These are phyloP conservation scores for Trissonchulus sp. DNA, from an alignment of 2,888 invertebrate genomes.

Conservation along the genomic window DNA sequence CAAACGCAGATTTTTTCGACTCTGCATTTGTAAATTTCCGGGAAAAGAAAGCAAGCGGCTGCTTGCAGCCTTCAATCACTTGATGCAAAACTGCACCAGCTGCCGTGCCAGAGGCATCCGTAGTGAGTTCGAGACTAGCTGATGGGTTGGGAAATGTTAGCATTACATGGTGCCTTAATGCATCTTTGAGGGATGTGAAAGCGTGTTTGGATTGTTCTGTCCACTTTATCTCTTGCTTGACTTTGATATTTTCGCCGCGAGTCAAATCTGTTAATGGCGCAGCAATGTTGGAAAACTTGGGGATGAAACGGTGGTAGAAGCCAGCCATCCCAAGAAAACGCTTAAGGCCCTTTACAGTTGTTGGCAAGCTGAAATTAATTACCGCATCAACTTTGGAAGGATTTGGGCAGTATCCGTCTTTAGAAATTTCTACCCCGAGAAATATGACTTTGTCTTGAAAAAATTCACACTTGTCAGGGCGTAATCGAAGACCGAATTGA, in stretches of 20 bases:
- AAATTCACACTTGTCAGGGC: neutral
- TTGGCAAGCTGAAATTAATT: no score
- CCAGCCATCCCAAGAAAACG: no score
- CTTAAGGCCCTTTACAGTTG: no score
- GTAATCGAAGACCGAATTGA: neutral
- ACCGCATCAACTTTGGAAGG: no score
- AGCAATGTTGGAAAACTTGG: conserved; percentile 1
- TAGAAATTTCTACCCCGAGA: no score
- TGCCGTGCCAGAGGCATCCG: conserved; percentile 5
- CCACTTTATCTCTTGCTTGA: neutral
- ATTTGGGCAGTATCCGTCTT: no score
- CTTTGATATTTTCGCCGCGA: neutral
- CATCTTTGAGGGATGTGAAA: neutral
- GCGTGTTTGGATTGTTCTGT: neutral
- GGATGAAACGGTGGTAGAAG: no score
- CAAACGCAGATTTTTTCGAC: neutral
- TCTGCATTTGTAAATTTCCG: neutral
- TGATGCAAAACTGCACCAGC: conserved; percentile 3
- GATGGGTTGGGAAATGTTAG: conserved; percentile 2
- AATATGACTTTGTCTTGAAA: neutral
- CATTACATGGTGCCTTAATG: neutral
- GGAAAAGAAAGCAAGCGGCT: conserved; percentile 24
- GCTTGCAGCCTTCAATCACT: neutral
- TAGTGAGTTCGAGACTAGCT: conserved; percentile 12
- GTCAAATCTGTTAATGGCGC: conserved; percentile 1